Percentiles rank a stretch among this genome's conserved stretches.
These are phyloP conservation scores for Sarotherodon lohbergeri DNA, from an alignment of 2,113 vertebrate species.

Conservation along the genomic window DNA sequence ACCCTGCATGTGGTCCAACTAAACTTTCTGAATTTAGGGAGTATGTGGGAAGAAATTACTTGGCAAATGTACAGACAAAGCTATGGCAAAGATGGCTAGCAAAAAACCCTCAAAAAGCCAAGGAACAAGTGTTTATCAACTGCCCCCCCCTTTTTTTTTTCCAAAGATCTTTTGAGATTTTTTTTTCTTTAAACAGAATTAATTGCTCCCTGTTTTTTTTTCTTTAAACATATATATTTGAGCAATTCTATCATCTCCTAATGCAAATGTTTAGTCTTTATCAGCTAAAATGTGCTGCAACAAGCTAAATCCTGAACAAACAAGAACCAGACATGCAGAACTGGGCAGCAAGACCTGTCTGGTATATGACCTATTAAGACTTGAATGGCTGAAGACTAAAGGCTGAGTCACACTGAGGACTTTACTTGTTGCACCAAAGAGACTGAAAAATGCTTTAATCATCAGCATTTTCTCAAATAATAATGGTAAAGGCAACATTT, in stretches of 20 bases:
- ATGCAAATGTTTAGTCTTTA: not conserved
- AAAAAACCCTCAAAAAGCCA: not conserved
- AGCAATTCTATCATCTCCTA: not conserved
- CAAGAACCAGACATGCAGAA: not conserved
- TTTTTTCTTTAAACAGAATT: too few species aligned
- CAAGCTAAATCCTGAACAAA: not conserved
- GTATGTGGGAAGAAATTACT: not conserved
- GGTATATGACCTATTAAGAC: not conserved
- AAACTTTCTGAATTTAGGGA: not conserved
- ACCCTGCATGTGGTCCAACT: not conserved
- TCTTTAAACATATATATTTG: not conserved
- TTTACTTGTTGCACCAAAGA: not conserved
- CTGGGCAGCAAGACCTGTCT: not conserved
- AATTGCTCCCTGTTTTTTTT: fast-evolving
- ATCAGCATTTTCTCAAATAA: not conserved
- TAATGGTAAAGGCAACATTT: not conserved
- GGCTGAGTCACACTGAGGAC: not conserved
- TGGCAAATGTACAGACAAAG: not conserved
- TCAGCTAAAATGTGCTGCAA: not conserved
- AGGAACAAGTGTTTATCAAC: not conserved
- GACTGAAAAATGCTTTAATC: not conserved
- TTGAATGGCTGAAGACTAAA: not conserved
- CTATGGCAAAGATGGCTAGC: not conserved
- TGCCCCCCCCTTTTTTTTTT: fast-evolving
- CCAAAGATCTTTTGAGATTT: not conserved